phyloP scores from a whole-genome alignment of 2,888 invertebrate genomes.

The Chloroclysta siterata region DNA sequence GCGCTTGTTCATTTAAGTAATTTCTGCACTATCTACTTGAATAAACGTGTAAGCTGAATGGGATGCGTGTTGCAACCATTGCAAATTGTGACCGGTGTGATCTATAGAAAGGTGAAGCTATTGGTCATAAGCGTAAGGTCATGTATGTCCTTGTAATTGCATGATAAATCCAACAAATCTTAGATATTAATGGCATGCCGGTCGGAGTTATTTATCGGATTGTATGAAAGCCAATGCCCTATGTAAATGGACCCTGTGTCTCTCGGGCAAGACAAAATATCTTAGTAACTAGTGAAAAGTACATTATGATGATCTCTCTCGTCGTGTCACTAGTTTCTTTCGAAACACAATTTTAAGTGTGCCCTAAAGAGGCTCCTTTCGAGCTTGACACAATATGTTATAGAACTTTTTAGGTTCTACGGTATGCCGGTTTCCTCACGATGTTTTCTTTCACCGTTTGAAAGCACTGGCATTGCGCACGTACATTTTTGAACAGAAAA shows the following conservation, averaged over 20 bases:
- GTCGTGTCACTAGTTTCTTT: too few relatives aligned
- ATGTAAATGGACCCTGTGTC: slow-evolving; percentile 15
- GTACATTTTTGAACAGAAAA: too few relatives aligned
- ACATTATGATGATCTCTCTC: too few relatives aligned
- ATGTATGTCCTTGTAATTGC: slow-evolving; percentile 38
- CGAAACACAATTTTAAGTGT: too few relatives aligned
- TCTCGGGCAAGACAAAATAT: slow-evolving; percentile 2
- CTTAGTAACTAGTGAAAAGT: too few relatives aligned
- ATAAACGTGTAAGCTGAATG: slow-evolving; percentile 28
- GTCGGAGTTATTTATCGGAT: slow-evolving; percentile 26
- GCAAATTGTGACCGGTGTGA: slow-evolving; percentile 35
- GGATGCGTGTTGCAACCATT: slow-evolving; percentile 31
- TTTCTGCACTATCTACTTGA: slow-evolving; percentile 24
- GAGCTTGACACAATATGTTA: too few relatives aligned
- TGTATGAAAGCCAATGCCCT: slow-evolving; percentile 16
- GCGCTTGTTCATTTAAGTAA: not conserved
- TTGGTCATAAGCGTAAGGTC: slow-evolving; percentile 38
- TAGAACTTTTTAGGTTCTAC: too few relatives aligned
- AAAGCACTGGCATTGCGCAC: too few relatives aligned
- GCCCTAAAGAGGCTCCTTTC: too few relatives aligned
- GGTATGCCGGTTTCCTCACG: too few relatives aligned
- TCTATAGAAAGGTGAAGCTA: slow-evolving; percentile 37
- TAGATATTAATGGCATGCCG: slow-evolving; percentile 30
- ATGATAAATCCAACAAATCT: slow-evolving; percentile 32
- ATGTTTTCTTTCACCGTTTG: too few relatives aligned